Conservation (phyloP, 2,888 invertebrate genomes). For the Trichopria drosophilae region DNA sequence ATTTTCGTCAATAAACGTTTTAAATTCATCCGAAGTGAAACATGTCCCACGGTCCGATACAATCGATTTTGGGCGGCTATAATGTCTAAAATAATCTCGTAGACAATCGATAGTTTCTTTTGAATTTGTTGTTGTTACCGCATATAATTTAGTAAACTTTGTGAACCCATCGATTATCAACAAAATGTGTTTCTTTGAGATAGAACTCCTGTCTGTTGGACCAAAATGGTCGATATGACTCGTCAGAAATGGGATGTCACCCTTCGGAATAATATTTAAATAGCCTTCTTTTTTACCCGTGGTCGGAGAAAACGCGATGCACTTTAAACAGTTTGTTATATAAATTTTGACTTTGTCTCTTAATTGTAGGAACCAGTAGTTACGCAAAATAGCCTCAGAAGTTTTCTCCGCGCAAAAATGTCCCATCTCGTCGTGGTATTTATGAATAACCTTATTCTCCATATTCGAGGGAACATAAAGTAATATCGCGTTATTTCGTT, state of each 20-base stretch:
- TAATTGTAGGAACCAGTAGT: slow-evolving; percentile 13
- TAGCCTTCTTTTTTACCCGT: slow-evolving; percentile 11
- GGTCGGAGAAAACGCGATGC: slow-evolving; percentile 12
- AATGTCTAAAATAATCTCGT: not conserved
- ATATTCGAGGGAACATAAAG: slow-evolving; percentile 22
- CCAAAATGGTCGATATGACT: slow-evolving; percentile 34
- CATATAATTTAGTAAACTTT: not conserved
- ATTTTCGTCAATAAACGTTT: not conserved
- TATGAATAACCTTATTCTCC: slow-evolving; percentile 11
- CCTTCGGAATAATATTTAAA: slow-evolving; percentile 4
- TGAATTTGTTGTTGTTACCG: not conserved
- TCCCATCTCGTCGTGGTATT: slow-evolving; percentile 14
- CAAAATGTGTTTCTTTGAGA: not conserved
- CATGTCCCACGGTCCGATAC: not conserved
- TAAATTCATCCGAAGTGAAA: not conserved
- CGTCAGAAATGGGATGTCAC: not conserved
- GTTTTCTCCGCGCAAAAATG: slow-evolving; percentile 16
- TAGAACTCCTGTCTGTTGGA: slow-evolving; percentile 33
- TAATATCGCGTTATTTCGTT: not conserved
- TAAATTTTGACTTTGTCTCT: slow-evolving; percentile 7
- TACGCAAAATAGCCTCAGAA: not conserved
- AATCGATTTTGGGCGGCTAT: not conserved
- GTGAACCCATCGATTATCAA: slow-evolving; percentile 1
- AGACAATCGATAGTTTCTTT: not conserved
- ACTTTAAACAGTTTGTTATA: no score